Percentiles rank a stretch among this genome's conserved stretches.
Conservation (phyloP, 53 echinoderm and acorn worm genomes). For the Patiria pectinifera region DNA sequence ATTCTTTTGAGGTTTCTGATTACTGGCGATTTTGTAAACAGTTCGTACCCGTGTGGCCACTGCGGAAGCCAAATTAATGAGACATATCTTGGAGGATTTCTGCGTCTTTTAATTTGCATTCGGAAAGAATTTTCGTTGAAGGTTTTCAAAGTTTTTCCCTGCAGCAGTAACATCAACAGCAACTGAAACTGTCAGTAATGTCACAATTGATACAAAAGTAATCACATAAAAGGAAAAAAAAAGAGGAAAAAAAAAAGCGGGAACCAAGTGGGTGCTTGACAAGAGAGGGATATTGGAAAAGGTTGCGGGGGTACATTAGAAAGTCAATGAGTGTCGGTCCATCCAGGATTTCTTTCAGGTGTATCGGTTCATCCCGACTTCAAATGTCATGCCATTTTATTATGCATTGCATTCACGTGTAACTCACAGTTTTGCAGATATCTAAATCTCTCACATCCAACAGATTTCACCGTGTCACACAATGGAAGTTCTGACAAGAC, state of each 20-base stretch:
- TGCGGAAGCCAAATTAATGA: no score
- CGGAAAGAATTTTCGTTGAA: no score
- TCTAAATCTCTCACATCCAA: no score
- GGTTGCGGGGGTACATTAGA: not conserved
- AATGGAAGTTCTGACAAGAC: no score
- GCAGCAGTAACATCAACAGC: not conserved
- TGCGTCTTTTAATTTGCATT: no score
- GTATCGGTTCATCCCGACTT: not conserved
- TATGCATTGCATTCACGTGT: no score
- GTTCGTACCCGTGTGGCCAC: no score
- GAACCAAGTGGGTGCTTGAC: not conserved
- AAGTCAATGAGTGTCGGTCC: not conserved
- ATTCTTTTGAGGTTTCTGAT: no score
- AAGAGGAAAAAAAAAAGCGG: not conserved
- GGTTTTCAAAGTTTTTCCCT: not conserved
- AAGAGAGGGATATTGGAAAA: not conserved
- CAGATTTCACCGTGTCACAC: no score
- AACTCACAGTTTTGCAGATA: no score
- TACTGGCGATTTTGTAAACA: no score
- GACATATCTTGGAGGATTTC: no score
- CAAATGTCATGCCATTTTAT: not conserved
- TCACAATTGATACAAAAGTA: not conserved
- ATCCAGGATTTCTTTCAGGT: not conserved
- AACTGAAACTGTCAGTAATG: not conserved
- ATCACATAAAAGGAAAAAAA: not conserved